Percentiles rank a stretch among this genome's conserved stretches.
These are phyloP conservation scores for Hemithea aestivaria DNA, from an alignment of 2,888 invertebrate species.

Conservation along the genomic window DNA sequence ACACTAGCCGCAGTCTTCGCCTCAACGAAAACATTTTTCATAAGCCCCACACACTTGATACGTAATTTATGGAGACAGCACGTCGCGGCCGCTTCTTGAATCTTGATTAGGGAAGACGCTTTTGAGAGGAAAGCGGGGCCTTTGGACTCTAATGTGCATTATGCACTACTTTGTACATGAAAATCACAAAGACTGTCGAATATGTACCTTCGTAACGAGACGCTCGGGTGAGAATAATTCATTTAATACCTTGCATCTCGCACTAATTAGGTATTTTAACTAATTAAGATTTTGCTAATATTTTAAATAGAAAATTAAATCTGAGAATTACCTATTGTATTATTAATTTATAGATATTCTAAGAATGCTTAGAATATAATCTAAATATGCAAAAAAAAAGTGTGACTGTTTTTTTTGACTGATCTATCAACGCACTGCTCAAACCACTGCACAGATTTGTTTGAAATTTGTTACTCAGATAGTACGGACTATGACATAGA, in stretches of 20 bases:
- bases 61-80: conserved; percentile 74
- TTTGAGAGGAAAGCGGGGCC: conserved; percentile 36
- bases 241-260: neutral
- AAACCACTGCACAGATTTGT: too few species aligned
- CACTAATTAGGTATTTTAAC: too few species aligned
- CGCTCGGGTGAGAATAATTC: conserved; percentile 4
- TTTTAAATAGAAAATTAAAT: too few species aligned
- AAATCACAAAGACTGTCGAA: conserved; percentile 11
- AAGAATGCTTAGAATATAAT: too few species aligned
- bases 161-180: conserved; percentile 20
- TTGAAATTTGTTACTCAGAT: too few species aligned
- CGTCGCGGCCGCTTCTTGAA: conserved; percentile 59
- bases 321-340: too few species aligned
- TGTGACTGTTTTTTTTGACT: too few species aligned
- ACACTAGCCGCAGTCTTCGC: conserved; percentile 40
- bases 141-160: conserved; percentile 26
- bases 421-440: too few species aligned
- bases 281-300: too few species aligned
- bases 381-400: too few species aligned
- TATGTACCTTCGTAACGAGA: conserved; percentile 6
- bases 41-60: conserved; percentile 71
- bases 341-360: too few species aligned
- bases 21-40: conserved; percentile 70
- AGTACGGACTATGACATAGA: too few species aligned
- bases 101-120: conserved; percentile 60